Percentiles rank a stretch among this genome's conserved stretches.
Evolutionary conservation across 1,140 invertebrate species (phyloP).

Genomic region (Aplysia californica): DNA sequence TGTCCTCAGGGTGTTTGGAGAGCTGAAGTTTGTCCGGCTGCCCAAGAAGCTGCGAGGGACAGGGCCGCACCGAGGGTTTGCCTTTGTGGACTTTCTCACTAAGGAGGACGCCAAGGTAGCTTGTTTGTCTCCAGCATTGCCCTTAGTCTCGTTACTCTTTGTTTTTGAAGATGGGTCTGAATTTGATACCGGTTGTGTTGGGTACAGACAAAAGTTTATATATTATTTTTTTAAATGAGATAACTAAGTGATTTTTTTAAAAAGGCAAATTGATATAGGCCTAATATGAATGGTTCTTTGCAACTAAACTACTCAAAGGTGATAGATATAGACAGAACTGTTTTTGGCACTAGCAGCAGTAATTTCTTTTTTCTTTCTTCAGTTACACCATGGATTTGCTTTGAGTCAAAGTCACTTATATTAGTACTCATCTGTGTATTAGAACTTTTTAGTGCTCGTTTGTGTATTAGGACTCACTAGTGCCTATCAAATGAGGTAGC

Average conservation of each 20-base stretch:
- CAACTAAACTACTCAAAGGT: no score
- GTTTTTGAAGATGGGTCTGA: not conserved
- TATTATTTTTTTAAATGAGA: not conserved
- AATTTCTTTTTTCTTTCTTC: no score
- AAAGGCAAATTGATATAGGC: not conserved
- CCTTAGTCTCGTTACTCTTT: not conserved
- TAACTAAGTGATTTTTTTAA: not conserved
- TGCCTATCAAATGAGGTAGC: no score
- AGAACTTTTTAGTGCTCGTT: no score
- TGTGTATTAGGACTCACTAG: no score
- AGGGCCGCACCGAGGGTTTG: conserved; percentile 92
- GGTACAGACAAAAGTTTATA: not conserved
- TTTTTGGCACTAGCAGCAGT: no score
- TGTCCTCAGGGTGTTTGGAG: conserved; percentile 87
- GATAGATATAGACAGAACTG: not conserved
- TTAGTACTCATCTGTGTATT: no score
- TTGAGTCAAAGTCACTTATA: no score
- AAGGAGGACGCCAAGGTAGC: conserved; percentile 91
- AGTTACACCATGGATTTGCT: no score
- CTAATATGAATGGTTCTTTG: no score
- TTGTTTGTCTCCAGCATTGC: not conserved
- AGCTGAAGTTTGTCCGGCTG: conserved; percentile 89
- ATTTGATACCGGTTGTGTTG: not conserved
- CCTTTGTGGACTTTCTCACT: conserved; percentile 92
- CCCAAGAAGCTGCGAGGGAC: conserved; percentile 85